Base-by-base conservation (phyloP, 23 tunicate genomes). In the Corella eumyota region DNA sequence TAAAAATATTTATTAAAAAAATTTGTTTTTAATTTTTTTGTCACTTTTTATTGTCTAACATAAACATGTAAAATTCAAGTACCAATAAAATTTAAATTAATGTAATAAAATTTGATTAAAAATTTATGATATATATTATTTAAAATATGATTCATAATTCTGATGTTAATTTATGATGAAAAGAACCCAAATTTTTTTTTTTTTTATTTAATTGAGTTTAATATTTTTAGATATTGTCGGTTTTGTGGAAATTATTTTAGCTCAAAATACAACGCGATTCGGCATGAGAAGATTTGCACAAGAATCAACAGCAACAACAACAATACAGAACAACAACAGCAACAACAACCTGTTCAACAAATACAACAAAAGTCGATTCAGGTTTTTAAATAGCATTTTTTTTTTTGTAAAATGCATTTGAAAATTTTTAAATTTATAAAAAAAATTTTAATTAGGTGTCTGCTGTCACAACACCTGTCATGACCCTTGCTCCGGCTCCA, bases 161-260 rank as follows among this genome's bases (percentile, higher is more conserved):
- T n/a, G n/a, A n/a, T n/a, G n/a, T n/a, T n/a, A n/a, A n/a, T n/a
- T n/a, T n/a, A n/a, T n/a, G n/a, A n/a, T n/a, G n/a, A n/a, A n/a
- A n/a, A n/a, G n/a, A n/a, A n/a, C n/a, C n/a, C n/a, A n/a, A n/a
- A n/a, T n/a, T n/a, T n/a, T n/a, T n/a, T n/a, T n/a, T n/a, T n/a
- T n/a, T n/a, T n/a, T n/a, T n/a, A n/a, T n/a, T n/a, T n/a, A n/a
- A n/a, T n/a, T n/a, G n/a, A n/a, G n/a, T n/a, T n/a, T n/a, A n/a
- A n/a, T n/a, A 40, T 40, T 67, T 47, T 3, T 36, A 88, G 96
- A 40, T 88, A 61, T 68, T 88, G 96, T 56, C 88, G 96, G 26
- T 88, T 79, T 55, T 88, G 96, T 55, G 81, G 81, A 13, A 88
- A 79, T 55, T 88, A 88, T 47, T 88, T 88, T 61, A 78, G 88